Evolutionary conservation across 2,888 invertebrate species (phyloP), one percentile per base, ranked within the genome.

Genomic region (Teleiodes luculella): DNA sequence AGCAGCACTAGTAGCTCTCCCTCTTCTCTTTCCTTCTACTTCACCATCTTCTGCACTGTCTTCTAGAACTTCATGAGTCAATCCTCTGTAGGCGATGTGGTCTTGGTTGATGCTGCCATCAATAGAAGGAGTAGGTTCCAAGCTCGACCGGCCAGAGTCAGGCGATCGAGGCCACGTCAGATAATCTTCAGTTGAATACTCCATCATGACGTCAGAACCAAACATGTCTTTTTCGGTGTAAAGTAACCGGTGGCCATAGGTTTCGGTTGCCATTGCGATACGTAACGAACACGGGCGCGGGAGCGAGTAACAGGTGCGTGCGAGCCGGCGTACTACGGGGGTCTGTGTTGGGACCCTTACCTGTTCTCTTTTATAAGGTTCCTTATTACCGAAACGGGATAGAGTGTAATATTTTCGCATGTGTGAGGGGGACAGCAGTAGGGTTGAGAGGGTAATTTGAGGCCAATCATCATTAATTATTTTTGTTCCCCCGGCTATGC

Each of bases 1-100:
- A 16, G 95, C 92, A 0, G 96, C 94, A 60, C 95, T 95, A 14
- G 96, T 95, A 57, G 93, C 91, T 61, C 94, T 91, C 14, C 92
- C 91, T 30, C 92, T 83, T 7, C 92, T 87, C 67, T 92, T 91
- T 28, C 91, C 91, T 13, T 78, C 76, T 8, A 75, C 76, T 53
- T 89, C 89, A 1, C 70, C 76, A 56, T 90, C 90, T 54, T 89
- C 89, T 39, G 84, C 81, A 74, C 86, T 83, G 65, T 90, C 90
- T 63, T 87, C 85, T 41, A 88, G 63, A 48, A 78, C 65, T 28
- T 88, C 90, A 20, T 80, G 77, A 1, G 90, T 83, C 24, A 88
- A 64, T 65, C 90, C 90, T 69, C 90, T 72, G 60, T 89, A 90
- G 0, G 90, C 90, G 57, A 90, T 90, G 53, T 89, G 86, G 1